These are phyloP conservation scores for Colinus virginianus DNA, from an alignment of 2,113 vertebrate genomes.

Conservation along the genomic window DNA sequence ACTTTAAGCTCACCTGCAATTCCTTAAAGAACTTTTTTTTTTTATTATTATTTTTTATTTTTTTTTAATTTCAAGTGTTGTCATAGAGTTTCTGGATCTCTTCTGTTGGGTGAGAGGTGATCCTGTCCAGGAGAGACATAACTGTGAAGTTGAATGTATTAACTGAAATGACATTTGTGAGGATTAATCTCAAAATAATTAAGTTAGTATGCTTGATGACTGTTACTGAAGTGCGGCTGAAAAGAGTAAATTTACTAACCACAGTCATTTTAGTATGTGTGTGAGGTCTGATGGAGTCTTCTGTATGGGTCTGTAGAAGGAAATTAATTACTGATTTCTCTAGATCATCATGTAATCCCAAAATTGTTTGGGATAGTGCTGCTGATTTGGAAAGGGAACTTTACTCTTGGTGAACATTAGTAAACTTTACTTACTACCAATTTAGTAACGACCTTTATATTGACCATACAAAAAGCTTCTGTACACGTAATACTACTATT, in stretches of 20 bases:
- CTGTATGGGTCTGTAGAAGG: neutral
- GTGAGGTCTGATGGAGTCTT: neutral
- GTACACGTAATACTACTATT: too few relatives aligned
- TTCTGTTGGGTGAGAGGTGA: neutral
- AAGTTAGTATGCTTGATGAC: neutral
- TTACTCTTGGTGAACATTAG: too few relatives aligned
- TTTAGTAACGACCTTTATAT: too few relatives aligned
- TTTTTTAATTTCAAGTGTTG: neutral
- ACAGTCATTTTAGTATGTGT: neutral
- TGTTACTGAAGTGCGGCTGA: neutral
- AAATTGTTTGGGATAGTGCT: too few relatives aligned
- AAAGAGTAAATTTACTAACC: neutral
- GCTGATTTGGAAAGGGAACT: too few relatives aligned
- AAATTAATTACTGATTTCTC: neutral
- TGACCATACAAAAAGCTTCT: too few relatives aligned
- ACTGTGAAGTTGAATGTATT: neutral
- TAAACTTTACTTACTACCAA: too few relatives aligned
- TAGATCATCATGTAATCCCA: neutral
- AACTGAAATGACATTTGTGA: neutral
- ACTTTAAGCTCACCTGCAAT: neutral
- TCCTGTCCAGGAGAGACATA: neutral
- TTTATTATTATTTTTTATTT: too few relatives aligned
- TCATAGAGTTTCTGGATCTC: neutral
- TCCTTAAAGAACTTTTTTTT: neutral
- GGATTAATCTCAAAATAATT: neutral